Conservation (phyloP, 2,113 vertebrate species). For the Hemiprocne comata region DNA sequence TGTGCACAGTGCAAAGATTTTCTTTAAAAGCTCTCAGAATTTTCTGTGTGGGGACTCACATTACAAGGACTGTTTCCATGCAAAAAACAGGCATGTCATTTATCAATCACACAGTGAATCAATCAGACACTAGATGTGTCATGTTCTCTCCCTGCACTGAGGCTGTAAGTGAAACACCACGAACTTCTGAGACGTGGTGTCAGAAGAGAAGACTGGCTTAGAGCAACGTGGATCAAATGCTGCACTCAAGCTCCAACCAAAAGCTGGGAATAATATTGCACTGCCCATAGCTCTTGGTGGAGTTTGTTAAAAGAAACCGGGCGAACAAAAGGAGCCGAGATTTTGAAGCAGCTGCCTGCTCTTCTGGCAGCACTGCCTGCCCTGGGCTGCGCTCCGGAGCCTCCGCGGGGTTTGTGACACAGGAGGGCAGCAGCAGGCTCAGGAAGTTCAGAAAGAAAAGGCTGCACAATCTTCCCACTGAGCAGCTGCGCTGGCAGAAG, state of each 20-base stretch:
- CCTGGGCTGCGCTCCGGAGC: not conserved
- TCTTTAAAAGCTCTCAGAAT: not conserved
- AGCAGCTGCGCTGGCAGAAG: not conserved
- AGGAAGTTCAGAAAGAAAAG: not conserved
- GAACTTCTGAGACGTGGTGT: not conserved
- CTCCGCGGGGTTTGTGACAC: not conserved
- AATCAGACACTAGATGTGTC: conserved; percentile 9
- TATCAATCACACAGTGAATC: conserved; percentile 60
- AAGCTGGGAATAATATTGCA: not conserved
- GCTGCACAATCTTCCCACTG: not conserved
- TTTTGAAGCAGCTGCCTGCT: not conserved
- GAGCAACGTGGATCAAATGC: not conserved
- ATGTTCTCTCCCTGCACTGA: conserved; percentile 1
- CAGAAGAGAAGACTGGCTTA: conserved; percentile 20
- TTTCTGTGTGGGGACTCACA: not conserved
- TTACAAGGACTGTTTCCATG: conserved; percentile 40
- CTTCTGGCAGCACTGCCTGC: not conserved
- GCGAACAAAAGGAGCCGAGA: not conserved
- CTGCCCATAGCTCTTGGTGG: not conserved
- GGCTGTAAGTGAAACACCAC: not conserved
- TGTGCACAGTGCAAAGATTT: not conserved
- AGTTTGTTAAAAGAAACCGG: not conserved
- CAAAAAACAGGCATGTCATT: conserved; percentile 42
- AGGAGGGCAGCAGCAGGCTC: conserved; percentile 20
- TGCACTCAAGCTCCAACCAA: not conserved